Percentiles rank a stretch among this genome's conserved stretches.
Conservation (phyloP, 2,113 vertebrate genomes). For the Hydrolagus affinis region DNA sequence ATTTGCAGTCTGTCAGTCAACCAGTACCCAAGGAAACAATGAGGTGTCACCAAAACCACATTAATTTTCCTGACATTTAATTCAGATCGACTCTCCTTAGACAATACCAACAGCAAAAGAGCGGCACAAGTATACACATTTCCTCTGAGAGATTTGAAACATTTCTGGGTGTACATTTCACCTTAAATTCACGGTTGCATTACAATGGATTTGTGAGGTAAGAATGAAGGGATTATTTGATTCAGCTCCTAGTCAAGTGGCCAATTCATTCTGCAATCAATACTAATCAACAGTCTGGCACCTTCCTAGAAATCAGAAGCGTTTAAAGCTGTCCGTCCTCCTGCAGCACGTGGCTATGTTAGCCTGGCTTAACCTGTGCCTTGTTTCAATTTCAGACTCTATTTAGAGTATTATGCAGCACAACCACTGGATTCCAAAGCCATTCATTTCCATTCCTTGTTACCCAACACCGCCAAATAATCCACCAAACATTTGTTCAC, state of each 20-base stretch:
- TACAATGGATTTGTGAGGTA: constrained; percentile 51
- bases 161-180: neutral
- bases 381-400: constrained; percentile 2
- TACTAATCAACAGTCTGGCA: constrained; percentile 58
- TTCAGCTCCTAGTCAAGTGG: constrained; percentile 58
- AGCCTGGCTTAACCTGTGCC: neutral
- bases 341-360: constrained; percentile 33
- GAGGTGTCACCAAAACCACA: neutral
- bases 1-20: neutral
- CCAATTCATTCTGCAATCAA: constrained; percentile 64
- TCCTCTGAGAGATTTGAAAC: neutral
- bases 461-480: neutral
- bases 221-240: constrained; percentile 61
- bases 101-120: neutral
- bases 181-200: constrained; percentile 39
- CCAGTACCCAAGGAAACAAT: neutral
- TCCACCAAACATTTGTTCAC: constrained; percentile 11
- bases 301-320: constrained; percentile 49
- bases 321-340: constrained; percentile 47
- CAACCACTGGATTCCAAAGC: neutral
- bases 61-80: neutral
- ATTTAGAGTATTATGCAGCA: neutral
- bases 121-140: neutral
- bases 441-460: neutral
- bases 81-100: too few species aligned